phyloP scores from a whole-genome alignment of 2,797 vertebrate genomes.

The Bryconaethiops microstoma region DNA sequence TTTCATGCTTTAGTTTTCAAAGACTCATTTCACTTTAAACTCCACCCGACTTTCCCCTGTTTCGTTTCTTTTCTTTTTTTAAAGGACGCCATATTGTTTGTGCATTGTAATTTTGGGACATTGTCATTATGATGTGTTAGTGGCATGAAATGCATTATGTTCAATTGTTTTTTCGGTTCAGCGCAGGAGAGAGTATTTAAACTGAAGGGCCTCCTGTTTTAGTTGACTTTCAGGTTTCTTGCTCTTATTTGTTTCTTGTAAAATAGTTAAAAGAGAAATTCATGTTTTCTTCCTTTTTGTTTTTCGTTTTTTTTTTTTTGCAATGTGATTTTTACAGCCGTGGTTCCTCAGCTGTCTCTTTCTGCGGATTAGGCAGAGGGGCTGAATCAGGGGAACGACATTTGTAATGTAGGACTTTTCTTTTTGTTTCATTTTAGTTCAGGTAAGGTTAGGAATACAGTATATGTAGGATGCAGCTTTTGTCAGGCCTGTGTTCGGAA shows the following conservation, averaged over 20 bases:
- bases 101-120: conserved; percentile 39
- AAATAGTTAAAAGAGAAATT: conserved; percentile 43
- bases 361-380: conserved; percentile 57
- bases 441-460: conserved; percentile 49
- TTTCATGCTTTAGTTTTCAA: conserved; percentile 9
- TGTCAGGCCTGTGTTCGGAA: conserved; percentile 63
- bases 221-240: conserved; percentile 46
- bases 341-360: conserved; percentile 38
- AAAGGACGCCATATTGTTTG: conserved; percentile 12
- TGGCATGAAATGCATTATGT: conserved; percentile 19
- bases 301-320: conserved; percentile 47
- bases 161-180: conserved; percentile 29
- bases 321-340: conserved; percentile 59
- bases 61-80: background rate
- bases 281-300: conserved; percentile 3
- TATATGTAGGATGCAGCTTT: conserved; percentile 59
- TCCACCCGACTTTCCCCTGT: conserved; percentile 1
- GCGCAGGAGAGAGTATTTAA: conserved; percentile 45
- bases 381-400: conserved; percentile 34
- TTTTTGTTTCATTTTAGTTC: conserved; percentile 63
- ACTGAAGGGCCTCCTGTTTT: conserved; percentile 46
- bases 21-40: background rate
- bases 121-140: conserved; percentile 18
- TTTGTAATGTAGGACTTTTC: conserved; percentile 46
- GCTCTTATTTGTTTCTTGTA: conserved; percentile 52